A percentile compares a stretch with the other conserved stretches of the same genome.
phyloP scores from a whole-genome alignment of 2,888 invertebrate species.

The Acrocyrtus sp. region DNA sequence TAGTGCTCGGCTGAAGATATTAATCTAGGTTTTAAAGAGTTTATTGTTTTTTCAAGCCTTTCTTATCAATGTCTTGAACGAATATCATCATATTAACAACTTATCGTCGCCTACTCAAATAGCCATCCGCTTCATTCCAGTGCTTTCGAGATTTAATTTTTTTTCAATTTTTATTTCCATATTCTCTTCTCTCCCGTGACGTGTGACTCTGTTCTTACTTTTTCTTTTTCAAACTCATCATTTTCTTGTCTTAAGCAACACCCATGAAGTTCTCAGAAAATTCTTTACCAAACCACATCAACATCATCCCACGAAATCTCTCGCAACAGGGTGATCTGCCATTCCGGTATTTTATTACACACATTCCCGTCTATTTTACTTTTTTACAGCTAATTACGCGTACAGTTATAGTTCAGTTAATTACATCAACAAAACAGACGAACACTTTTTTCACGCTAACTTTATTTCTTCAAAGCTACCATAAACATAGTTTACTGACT shows the following conservation, averaged over 20 bases:
- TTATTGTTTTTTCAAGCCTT: conserved; percentile 56
- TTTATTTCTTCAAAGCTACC: background rate
- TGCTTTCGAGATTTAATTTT: too few species aligned
- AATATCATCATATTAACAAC: background rate
- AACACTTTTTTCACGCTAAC: conserved; percentile 22
- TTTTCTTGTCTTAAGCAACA: background rate
- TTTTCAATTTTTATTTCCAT: background rate
- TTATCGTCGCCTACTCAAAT: conserved; percentile 28
- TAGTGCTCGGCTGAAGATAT: conserved; percentile 55
- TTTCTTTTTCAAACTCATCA: background rate
- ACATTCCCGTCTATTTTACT: background rate
- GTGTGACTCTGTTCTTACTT: background rate
- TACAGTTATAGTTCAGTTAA: conserved; percentile 13
- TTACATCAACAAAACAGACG: conserved; percentile 40
- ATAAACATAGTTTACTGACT: background rate
- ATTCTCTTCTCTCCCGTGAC: background rate
- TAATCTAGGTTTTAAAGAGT: conserved; percentile 43
- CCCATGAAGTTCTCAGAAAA: too few species aligned
- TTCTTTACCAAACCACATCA: too few species aligned
- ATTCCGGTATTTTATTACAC: background rate
- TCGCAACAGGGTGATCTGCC: too few species aligned
- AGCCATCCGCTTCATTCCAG: too few species aligned
- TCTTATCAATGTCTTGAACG: conserved; percentile 55
- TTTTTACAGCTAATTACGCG: conserved; percentile 11
- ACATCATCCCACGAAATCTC: too few species aligned